Percentiles rank a stretch among this genome's conserved stretches.
Evolutionary conservation across 2,797 vertebrate genomes (phyloP).

Genomic region (Acanthornis magna): DNA sequence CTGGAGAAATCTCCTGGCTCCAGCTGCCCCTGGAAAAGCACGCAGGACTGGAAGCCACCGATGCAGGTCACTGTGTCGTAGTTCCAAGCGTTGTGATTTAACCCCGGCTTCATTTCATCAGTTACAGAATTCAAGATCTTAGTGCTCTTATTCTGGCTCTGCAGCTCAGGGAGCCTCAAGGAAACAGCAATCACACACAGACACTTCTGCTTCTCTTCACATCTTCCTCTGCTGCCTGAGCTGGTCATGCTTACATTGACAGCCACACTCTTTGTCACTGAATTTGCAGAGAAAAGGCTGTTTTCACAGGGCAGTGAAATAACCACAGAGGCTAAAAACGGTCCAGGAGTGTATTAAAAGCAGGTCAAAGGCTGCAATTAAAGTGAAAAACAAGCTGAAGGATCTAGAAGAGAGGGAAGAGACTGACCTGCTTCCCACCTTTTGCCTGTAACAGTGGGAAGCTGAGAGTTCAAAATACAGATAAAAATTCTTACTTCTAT

Average conservation of each 20-base stretch:
- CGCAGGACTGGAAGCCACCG: accelerated
- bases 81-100: neutral
- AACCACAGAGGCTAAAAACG: neutral
- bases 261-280: neutral
- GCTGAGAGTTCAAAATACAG: neutral
- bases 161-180: neutral
- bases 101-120: neutral
- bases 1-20: neutral
- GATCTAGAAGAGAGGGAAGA: neutral
- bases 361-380: neutral
- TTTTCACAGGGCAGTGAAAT: neutral
- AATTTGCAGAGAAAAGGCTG: neutral
- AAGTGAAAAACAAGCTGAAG: neutral
- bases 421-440: neutral
- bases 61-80: no score
- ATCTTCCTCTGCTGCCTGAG: neutral
- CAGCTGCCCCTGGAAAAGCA: neutral
- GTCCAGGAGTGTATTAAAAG: neutral
- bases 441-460: neutral
- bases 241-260: neutral
- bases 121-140: neutral
- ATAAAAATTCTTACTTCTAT: neutral
- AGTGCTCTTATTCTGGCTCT: neutral
- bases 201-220: neutral
- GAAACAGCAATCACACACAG: neutral